phyloP scores from a whole-genome alignment of 2,113 vertebrate genomes.

The Microtus richardsoni region DNA sequence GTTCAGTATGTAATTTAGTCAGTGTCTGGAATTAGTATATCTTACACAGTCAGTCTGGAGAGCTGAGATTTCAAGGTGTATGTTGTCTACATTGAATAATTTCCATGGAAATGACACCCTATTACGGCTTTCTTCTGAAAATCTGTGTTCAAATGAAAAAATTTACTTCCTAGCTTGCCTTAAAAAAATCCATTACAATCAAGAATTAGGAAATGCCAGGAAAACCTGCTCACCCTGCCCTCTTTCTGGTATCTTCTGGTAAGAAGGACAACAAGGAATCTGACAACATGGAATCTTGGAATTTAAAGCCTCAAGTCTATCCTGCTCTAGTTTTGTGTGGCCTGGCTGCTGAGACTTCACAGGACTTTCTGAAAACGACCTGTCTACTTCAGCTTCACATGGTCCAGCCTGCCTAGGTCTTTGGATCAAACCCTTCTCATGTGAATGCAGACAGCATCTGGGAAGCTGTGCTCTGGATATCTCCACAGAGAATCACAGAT shows the following conservation, averaged over 20 bases:
- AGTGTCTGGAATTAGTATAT: neutral
- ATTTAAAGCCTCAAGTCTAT: constrained; percentile 81
- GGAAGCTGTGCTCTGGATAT: constrained; percentile 87
- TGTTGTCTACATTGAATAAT: neutral
- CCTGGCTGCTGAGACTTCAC: constrained; percentile 84
- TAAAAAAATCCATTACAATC: constrained; percentile 53
- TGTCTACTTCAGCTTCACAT: constrained; percentile 84
- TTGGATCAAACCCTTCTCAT: constrained; percentile 88
- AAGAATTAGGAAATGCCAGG: constrained; percentile 71
- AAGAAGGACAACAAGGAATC: constrained; percentile 63
- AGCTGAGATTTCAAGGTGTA: constrained; percentile 16
- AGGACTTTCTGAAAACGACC: constrained; percentile 84
- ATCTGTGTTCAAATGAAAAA: constrained; percentile 40
- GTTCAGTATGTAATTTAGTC: neutral
- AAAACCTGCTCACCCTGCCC: constrained; percentile 44
- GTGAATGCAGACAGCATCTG: constrained; percentile 87
- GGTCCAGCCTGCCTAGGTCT: constrained; percentile 85
- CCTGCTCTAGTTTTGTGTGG: constrained; percentile 82
- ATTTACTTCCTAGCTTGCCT: neutral
- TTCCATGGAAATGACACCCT: neutral
- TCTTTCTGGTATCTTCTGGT: constrained; percentile 63
- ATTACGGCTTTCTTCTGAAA: constrained; percentile 25
- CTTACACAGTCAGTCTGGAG: neutral
- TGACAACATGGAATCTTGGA: constrained; percentile 76
- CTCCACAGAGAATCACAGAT: constrained; percentile 90